phyloP scores from a whole-genome alignment of 2,888 invertebrate genomes.

The Drosophila meridionalis region DNA sequence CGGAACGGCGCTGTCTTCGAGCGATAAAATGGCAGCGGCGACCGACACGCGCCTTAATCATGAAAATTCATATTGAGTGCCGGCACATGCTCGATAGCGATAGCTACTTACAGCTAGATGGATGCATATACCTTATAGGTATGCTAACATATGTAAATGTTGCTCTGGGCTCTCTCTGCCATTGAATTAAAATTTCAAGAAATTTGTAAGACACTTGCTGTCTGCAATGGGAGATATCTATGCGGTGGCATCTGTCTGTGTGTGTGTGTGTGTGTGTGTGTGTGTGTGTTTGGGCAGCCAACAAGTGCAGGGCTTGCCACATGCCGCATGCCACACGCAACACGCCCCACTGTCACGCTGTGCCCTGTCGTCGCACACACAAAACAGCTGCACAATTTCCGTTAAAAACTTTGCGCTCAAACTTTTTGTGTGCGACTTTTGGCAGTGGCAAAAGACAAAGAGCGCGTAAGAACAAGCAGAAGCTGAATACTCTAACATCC shows the following conservation, averaged over 20 bases:
- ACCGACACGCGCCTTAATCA: constrained; percentile 72
- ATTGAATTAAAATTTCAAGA: constrained; percentile 71
- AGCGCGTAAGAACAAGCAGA: constrained; percentile 17
- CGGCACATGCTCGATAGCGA: constrained; percentile 52
- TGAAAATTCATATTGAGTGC: constrained; percentile 71
- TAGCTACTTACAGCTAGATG: constrained; percentile 4
- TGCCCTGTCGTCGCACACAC: constrained; percentile 57
- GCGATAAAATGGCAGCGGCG: constrained; percentile 55
- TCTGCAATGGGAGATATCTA: constrained; percentile 30
- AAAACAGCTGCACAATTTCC: constrained; percentile 80
- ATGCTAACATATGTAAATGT: constrained; percentile 13
- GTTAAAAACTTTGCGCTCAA: constrained; percentile 66
- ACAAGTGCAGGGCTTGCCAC: constrained; percentile 44
- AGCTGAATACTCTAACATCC: constrained; percentile 32
- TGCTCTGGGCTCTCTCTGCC: constrained; percentile 25
- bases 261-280: constrained; percentile 6
- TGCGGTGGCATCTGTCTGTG: not conserved
- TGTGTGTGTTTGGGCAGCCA: constrained; percentile 37
- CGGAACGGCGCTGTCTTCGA: constrained; percentile 49
- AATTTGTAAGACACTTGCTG: constrained; percentile 54
- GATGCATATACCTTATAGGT: not conserved
- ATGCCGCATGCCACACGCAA: not conserved
- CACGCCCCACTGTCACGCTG: constrained; percentile 1
- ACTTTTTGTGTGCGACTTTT: constrained; percentile 75
- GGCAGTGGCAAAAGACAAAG: constrained; percentile 39